Evolutionary conservation across 1,140 invertebrate genomes (phyloP), one percentile per base, ranked within the genome.

Genomic region (Contarinia nasturtii): DNA sequence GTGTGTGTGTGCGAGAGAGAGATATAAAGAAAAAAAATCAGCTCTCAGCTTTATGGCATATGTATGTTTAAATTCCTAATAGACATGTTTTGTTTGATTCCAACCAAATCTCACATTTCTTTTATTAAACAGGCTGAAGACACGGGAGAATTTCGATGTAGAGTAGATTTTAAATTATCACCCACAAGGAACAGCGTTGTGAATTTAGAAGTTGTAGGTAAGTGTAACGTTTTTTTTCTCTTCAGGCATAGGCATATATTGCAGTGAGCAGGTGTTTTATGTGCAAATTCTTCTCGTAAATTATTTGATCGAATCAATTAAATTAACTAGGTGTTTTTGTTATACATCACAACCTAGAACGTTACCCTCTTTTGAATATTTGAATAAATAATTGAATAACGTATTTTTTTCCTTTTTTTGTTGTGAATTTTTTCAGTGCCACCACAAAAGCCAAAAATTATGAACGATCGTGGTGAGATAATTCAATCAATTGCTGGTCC

Each of bases 171-270:
- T 58, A 73, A 76, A 47, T 75, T 80, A 48, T 84, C 81, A 27
- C 84, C 82, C 3, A 87, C 85, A 33, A 75, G 79, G 49, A 86
- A 86, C 62, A 79, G 77, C 54, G 78, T 78, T 54, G 75, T 87
- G 52, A 75, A 81, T 51, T 73, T 89, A 48, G 78, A 77, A 52
- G 77, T 89, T 55, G 81, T 88, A 54, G 80, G 86, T 88, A 63
- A 77, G 81, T 77, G 55, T 41, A 33, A 42, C 22, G 12, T 22
- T 19, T 19, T 5, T 10, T 27, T 27, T n/a, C n/a, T n/a, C n/a
- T n/a, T n/a, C n/a, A n/a, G n/a, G n/a, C 27, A 27, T 5, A 27
- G 27, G 27, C 27, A 27, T 5, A 5, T 27, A 27, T 27, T 3
- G 27, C 27, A n/a, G n/a, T n/a, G n/a, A n/a, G n/a, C n/a, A n/a